Percentiles rank a stretch among this genome's conserved stretches.
These are phyloP conservation scores for Papilio demoleus DNA, from an alignment of 2,888 invertebrate species.

Conservation along the genomic window DNA sequence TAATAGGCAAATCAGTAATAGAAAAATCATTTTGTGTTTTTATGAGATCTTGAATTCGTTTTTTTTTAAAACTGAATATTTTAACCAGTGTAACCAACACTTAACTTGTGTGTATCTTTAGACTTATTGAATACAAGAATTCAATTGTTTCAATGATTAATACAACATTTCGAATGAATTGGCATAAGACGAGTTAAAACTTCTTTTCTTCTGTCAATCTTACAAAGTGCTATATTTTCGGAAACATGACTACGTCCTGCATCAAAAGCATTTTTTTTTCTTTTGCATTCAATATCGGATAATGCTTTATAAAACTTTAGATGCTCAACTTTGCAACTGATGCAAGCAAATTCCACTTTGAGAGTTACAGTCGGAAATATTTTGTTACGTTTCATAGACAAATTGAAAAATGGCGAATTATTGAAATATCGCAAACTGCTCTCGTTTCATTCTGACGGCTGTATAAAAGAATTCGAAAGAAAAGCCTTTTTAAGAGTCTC, in stretches of 20 bases:
- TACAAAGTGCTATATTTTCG: background rate
- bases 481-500: background rate
- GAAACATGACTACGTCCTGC: too few species aligned
- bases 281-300: background rate
- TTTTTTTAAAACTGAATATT: background rate
- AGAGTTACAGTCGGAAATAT: background rate
- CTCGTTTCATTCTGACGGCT: background rate
- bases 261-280: background rate
- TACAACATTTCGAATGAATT: background rate
- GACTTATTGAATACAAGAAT: too few species aligned
- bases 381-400: background rate
- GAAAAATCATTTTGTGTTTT: background rate
- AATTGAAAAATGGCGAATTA: background rate
- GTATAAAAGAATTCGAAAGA: background rate
- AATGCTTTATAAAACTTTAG: background rate
- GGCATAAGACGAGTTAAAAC: background rate
- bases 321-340: background rate
- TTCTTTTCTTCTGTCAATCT: background rate
- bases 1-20: background rate
- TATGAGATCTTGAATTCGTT: background rate
- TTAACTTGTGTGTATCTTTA: too few species aligned
- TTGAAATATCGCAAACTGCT: constrained; percentile 3
- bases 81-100: too few species aligned
- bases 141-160: too few species aligned
- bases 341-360: background rate